Percentiles rank a stretch among this genome's conserved stretches.
phyloP scores from a whole-genome alignment of 2,888 invertebrate genomes.

The Allygus modestus region DNA sequence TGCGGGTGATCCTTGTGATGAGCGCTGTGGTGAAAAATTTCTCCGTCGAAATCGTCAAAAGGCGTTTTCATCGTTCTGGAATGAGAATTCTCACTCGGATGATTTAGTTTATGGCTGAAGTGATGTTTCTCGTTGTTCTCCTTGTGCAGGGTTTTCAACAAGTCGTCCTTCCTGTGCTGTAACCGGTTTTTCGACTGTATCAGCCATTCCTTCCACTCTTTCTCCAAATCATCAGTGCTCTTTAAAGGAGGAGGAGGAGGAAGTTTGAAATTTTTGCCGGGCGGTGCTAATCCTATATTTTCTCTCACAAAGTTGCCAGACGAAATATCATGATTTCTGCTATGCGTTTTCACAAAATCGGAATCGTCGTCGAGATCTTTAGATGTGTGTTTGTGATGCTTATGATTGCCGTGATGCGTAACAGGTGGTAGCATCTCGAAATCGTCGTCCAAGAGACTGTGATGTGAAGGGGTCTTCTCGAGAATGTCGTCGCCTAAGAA shows the following conservation, averaged over 20 bases:
- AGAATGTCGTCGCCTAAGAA: slow-evolving; percentile 12
- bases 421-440: slow-evolving; percentile 8
- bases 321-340: slow-evolving; percentile 46
- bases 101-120: not conserved
- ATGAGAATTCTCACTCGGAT: slow-evolving; percentile 24
- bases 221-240: slow-evolving; percentile 56
- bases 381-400: slow-evolving; percentile 51
- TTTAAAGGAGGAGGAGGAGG: slow-evolving; percentile 54
- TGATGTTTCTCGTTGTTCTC: slow-evolving; percentile 57
- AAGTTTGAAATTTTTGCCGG: not conserved
- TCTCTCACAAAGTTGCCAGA: slow-evolving; percentile 40
- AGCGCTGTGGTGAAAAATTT: slow-evolving; percentile 28
- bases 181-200: slow-evolving; percentile 65
- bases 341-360: slow-evolving; percentile 29
- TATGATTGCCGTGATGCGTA: slow-evolving; percentile 19
- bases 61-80: slow-evolving; percentile 17
- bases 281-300: not conserved
- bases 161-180: slow-evolving; percentile 67
- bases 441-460: slow-evolving; percentile 35
- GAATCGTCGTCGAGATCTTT: not conserved
- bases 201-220: slow-evolving; percentile 63
- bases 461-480: slow-evolving; percentile 1
- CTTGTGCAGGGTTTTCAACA: slow-evolving; percentile 66
- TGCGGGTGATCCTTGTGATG: slow-evolving; percentile 49
- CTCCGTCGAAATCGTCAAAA: slow-evolving; percentile 15